Evolutionary conservation across 2,797 vertebrate genomes (phyloP).

Genomic region (Gephyroberyx darwinii): DNA sequence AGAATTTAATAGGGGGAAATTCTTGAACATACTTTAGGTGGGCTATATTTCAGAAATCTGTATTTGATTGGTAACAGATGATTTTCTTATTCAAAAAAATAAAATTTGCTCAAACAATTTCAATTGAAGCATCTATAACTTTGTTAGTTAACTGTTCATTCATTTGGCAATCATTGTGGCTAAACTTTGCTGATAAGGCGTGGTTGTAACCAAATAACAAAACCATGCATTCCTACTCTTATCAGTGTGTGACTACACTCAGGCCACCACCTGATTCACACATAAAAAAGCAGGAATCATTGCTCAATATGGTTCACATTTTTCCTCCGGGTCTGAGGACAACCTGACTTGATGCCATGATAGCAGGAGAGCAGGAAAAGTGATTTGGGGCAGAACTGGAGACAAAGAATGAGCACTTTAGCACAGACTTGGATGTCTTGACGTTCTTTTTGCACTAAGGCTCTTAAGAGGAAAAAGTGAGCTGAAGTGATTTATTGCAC

Average conservation of each 20-base stretch:
- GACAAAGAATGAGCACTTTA: conserved; percentile 64
- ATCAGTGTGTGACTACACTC: background rate
- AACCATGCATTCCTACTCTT: background rate
- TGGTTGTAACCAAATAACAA: conserved; percentile 13
- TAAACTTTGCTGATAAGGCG: conserved; percentile 22
- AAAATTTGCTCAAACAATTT: too few relatives aligned
- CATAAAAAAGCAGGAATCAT: conserved; percentile 13
- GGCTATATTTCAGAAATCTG: conserved; percentile 22
- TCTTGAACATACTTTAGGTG: conserved; percentile 18
- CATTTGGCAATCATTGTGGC: background rate
- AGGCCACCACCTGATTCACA: background rate
- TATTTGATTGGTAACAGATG: conserved; percentile 37
- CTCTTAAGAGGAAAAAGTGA: conserved; percentile 47
- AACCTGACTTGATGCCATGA: conserved; percentile 57
- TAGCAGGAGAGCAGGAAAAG: conserved; percentile 40
- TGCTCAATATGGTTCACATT: conserved; percentile 13
- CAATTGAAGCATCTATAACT: conserved; percentile 7
- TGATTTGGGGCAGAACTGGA: conserved; percentile 58
- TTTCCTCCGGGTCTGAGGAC: conserved; percentile 29
- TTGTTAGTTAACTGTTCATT: background rate
- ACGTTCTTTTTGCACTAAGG: conserved; percentile 27
- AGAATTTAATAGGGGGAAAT: conserved; percentile 35
- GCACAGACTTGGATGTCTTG: conserved; percentile 54
- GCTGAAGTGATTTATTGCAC: conserved; percentile 54
- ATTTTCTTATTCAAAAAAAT: conserved; percentile 3